These are phyloP conservation scores for Scophthalmus maximus DNA, from an alignment of 2,113 vertebrate species.

Conservation along the genomic window DNA sequence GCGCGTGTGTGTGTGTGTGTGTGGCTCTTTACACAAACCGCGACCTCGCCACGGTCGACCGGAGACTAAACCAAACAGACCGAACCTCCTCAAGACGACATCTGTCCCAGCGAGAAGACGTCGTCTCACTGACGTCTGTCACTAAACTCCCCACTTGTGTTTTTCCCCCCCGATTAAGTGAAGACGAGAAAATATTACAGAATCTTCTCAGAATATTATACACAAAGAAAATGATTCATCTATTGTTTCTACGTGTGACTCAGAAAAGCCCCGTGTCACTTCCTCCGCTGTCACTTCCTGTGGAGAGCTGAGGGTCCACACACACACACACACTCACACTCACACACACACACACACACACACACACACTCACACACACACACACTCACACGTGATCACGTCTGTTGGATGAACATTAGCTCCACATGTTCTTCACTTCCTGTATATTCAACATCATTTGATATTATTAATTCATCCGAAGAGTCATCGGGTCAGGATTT, in stretches of 20 bases:
- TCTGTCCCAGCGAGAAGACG: neutral
- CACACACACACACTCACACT: neutral
- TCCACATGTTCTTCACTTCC: too few species aligned
- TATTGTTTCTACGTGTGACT: constrained; percentile 23
- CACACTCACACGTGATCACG: too few species aligned
- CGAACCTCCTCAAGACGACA: neutral
- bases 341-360: neutral
- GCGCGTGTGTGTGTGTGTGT: neutral
- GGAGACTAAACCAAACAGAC: neutral
- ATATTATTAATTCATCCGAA: too few species aligned
- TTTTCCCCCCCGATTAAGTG: too few species aligned
- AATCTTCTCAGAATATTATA: neutral
- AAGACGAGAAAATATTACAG: too few species aligned
- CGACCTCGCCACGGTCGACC: neutral
- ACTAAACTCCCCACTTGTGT: too few species aligned
- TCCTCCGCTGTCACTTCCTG: constrained; percentile 38
- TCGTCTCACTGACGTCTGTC: neutral
- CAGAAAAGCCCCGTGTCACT: neutral
- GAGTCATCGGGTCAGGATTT: too few species aligned
- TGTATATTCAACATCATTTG: too few species aligned
- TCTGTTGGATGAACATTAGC: too few species aligned
- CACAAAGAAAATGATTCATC: neutral
- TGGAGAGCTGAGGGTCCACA: neutral
- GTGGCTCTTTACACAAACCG: neutral
- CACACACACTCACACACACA: neutral